phyloP scores from a whole-genome alignment of 2,797 vertebrate genomes.

The Artibeus jamaicensis region DNA sequence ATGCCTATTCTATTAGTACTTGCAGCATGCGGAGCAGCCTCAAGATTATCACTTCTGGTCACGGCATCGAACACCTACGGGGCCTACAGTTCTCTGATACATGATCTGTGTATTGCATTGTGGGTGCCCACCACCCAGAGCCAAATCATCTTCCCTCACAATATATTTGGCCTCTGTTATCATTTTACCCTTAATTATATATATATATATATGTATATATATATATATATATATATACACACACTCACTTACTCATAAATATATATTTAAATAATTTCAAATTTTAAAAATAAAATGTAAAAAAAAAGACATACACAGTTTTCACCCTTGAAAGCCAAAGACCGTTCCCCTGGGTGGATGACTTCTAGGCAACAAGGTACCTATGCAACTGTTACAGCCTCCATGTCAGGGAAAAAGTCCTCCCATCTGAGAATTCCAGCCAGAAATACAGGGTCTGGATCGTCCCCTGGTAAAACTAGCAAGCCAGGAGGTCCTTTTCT shows the following conservation, averaged over 20 bases:
- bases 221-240: too few species aligned
- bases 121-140: too few species aligned
- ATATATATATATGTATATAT: too few species aligned
- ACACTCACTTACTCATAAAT: neutral
- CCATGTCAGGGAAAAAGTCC: neutral
- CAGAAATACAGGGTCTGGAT: slow-evolving; percentile 34
- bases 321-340: neutral
- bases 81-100: too few species aligned
- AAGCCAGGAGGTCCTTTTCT: slow-evolving; percentile 33
- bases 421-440: neutral
- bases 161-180: too few species aligned
- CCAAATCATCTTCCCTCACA: too few species aligned
- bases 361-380: neutral
- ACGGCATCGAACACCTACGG: too few species aligned
- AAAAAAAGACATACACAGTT: neutral
- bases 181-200: too few species aligned
- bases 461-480: neutral
- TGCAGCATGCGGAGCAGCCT: too few species aligned
- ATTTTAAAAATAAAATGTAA: neutral
- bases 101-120: too few species aligned
- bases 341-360: neutral
- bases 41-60: too few species aligned
- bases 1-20: too few species aligned
- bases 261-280: neutral
- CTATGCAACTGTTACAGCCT: neutral